Evolutionary conservation across 2,797 vertebrate species (phyloP).

Genomic region (Huso huso): DNA sequence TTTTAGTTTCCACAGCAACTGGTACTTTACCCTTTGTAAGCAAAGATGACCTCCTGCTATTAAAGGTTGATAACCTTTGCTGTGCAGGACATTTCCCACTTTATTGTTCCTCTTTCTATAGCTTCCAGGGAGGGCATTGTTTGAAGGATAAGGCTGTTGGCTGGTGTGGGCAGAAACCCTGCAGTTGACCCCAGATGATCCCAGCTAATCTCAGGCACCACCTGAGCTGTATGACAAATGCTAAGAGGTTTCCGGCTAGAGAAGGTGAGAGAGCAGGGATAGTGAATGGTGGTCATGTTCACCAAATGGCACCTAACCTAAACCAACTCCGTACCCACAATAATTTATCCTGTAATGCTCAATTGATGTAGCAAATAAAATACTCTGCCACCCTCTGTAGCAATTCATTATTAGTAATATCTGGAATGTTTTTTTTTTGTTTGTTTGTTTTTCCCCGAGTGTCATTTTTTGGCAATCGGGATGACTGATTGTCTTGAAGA

Average conservation of each 20-base stretch:
- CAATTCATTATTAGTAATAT: no score
- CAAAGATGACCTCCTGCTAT: constrained; percentile 48
- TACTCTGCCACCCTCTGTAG: no score
- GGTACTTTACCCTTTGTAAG: constrained; percentile 52
- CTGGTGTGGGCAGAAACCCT: constrained; percentile 30
- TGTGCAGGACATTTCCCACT: constrained; percentile 52
- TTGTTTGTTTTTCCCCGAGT: no score
- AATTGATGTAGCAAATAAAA: no score
- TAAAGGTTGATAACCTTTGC: constrained; percentile 53
- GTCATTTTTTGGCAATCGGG: no score
- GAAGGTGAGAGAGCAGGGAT: no score
- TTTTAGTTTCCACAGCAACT: constrained; percentile 56
- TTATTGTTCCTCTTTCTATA: constrained; percentile 50
- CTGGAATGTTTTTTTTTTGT: no score
- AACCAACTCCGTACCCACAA: no score
- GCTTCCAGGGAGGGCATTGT: constrained; percentile 55
- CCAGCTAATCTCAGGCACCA: constrained; percentile 44
- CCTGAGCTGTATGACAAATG: constrained; percentile 41
- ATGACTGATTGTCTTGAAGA: no score
- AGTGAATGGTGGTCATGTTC: no score
- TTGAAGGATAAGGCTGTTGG: constrained; percentile 37
- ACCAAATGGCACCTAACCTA: no score
- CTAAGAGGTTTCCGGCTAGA: constrained; percentile 27
- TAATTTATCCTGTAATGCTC: no score
- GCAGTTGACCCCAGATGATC: constrained; percentile 43